Conservation (phyloP, 2,888 invertebrate genomes). For the Serripes groenlandicus region DNA sequence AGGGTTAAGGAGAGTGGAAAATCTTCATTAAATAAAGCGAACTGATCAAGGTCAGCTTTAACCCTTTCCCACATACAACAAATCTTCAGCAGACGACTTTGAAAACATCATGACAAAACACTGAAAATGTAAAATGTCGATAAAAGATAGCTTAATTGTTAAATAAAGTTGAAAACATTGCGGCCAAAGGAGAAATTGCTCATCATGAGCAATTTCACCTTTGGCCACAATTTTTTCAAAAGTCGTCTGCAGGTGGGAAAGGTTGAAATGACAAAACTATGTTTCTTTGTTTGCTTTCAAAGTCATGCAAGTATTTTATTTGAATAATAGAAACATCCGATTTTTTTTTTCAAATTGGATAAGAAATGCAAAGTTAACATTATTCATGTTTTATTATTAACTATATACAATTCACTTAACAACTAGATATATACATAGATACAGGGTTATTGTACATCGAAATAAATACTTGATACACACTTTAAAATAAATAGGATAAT, state of each 20-base stretch:
- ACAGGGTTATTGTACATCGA: constrained; percentile 16
- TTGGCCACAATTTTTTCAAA: no score
- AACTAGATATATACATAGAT: background rate
- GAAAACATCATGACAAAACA: no score
- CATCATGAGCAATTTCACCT: no score
- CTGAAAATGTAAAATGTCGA: no score
- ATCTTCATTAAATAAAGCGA: no score
- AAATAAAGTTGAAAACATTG: no score
- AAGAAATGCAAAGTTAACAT: background rate
- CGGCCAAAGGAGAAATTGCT: no score
- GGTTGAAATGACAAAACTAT: background rate
- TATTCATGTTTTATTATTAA: background rate
- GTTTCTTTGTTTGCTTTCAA: background rate
- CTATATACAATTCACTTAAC: constrained; percentile 4
- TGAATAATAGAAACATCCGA: background rate
- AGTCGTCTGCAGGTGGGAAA: no score
- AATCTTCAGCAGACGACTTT: no score
- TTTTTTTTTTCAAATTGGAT: background rate
- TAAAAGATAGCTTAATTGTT: no score
- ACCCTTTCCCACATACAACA: no score
- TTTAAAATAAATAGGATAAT: constrained; percentile 13
- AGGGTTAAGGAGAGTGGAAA: background rate
- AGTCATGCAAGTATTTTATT: background rate
- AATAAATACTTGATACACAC: constrained; percentile 13
- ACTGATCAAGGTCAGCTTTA: no score